These are phyloP conservation scores for Oegoconia quadripuncta DNA, from an alignment of 2,888 invertebrate genomes.

Conservation along the genomic window DNA sequence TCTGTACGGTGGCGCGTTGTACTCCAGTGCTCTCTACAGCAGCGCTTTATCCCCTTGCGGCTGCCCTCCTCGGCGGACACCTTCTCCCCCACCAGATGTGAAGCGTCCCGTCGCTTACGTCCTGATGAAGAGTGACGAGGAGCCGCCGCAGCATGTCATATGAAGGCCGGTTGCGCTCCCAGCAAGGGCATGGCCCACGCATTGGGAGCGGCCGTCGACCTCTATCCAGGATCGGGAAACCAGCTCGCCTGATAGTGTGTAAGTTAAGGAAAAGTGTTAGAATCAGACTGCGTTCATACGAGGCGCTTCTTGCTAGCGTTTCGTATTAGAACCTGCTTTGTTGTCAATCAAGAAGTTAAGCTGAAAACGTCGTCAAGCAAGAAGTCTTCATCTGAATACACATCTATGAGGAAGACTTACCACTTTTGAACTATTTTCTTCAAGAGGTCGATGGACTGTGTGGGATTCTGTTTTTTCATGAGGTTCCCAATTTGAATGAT, in stretches of 20 bases:
- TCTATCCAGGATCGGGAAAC: constrained; percentile 56
- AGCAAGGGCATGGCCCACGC: constrained; percentile 77
- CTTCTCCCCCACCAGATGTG: constrained; percentile 65
- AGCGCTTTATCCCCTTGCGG: constrained; percentile 69
- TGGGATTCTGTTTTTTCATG: too few relatives aligned
- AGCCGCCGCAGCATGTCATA: constrained; percentile 84
- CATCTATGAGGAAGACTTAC: too few relatives aligned
- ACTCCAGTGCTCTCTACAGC: constrained; percentile 69
- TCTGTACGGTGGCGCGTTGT: constrained; percentile 67
- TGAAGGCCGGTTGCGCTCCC: constrained; percentile 93
- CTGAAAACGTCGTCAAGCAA: too few relatives aligned
- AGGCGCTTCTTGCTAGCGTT: too few relatives aligned
- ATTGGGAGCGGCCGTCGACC: constrained; percentile 75
- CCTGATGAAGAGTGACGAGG: constrained; percentile 81
- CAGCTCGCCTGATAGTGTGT: constrained; percentile 70
- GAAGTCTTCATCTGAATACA: too few relatives aligned
- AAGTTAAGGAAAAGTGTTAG: constrained; percentile 25
- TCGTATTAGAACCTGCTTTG: too few relatives aligned
- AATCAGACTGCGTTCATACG: not conserved
- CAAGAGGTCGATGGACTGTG: not conserved
- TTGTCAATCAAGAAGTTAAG: too few relatives aligned
- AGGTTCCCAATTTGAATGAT: too few relatives aligned
- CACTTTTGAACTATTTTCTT: too few relatives aligned
- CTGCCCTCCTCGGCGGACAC: constrained; percentile 63
- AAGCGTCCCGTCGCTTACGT: constrained; percentile 81